Evolutionary conservation across 2,797 vertebrate genomes (phyloP).

Genomic region (Adelosebastes latens): DNA sequence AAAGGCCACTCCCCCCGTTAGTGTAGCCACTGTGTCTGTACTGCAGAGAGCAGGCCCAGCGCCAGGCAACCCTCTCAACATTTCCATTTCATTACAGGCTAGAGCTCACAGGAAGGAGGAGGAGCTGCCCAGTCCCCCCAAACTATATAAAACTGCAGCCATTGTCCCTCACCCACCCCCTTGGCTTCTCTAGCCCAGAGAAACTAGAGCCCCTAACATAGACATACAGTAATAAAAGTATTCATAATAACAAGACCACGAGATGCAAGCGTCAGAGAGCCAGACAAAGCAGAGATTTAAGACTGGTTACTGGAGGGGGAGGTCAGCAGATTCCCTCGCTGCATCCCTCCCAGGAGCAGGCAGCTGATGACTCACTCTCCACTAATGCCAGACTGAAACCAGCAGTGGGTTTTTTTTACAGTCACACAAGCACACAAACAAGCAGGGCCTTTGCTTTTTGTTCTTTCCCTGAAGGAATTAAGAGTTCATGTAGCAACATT

Average conservation of each 20-base stretch:
- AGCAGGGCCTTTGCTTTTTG: conserved; percentile 32
- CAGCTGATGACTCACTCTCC: conserved; percentile 73
- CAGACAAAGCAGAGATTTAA: conserved; percentile 67
- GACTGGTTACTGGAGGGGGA: conserved; percentile 27
- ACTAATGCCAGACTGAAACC: conserved; percentile 62
- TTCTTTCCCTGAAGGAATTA: background rate
- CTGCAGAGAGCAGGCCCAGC: conserved; percentile 64
- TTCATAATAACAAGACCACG: conserved; percentile 47
- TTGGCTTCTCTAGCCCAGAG: background rate
- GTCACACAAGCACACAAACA: conserved; percentile 26
- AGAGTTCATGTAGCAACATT: conserved; percentile 10
- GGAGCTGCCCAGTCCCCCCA: conserved; percentile 34
- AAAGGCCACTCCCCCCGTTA: conserved; percentile 55
- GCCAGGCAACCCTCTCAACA: conserved; percentile 70
- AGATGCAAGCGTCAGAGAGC: conserved; percentile 33
- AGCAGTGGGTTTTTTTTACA: conserved; percentile 9
- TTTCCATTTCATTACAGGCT: conserved; percentile 76
- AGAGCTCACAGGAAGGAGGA: conserved; percentile 64
- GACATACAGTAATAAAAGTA: conserved; percentile 43
- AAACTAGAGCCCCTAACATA: conserved; percentile 24
- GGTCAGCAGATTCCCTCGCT: conserved; percentile 66
- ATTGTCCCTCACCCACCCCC: conserved; percentile 18
- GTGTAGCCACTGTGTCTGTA: conserved; percentile 51
- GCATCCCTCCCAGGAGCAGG: conserved; percentile 36
- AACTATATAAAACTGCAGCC: conserved; percentile 66